These are phyloP conservation scores for Phymanthus crucifer DNA, from an alignment of 92 coral and sea anemone species.

Conservation along the genomic window DNA sequence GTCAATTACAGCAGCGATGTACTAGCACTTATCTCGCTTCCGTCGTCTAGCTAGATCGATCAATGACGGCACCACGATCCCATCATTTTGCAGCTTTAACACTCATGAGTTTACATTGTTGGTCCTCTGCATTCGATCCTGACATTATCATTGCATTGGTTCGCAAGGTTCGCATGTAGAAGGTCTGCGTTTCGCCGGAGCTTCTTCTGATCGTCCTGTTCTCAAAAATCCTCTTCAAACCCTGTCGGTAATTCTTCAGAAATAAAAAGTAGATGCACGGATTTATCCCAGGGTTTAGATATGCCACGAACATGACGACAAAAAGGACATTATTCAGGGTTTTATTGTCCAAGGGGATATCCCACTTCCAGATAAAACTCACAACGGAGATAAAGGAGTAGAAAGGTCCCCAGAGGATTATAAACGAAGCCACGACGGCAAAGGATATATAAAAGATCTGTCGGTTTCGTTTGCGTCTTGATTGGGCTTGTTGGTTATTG, in stretches of 20 bases:
- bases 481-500: neutral
- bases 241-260: neutral
- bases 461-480: neutral
- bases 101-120: neutral
- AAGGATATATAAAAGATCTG: neutral
- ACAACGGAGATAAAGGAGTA: neutral
- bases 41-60: too few relatives aligned
- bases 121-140: neutral
- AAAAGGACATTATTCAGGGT: neutral
- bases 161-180: neutral
- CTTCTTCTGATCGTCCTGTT: neutral
- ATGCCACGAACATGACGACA: neutral
- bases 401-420: conserved; percentile 7
- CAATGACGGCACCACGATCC: too few relatives aligned
- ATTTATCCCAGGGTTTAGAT: neutral
- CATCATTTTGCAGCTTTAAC: neutral
- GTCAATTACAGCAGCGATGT: too few relatives aligned
- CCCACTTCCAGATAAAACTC: neutral
- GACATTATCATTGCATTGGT: neutral
- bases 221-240: neutral
- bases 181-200: neutral
- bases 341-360: neutral
- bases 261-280: conserved; percentile 8
- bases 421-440: neutral
- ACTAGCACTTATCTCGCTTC: too few relatives aligned